Conservation (phyloP, 2,113 vertebrate genomes). For the Drymodes brunneopygia region DNA sequence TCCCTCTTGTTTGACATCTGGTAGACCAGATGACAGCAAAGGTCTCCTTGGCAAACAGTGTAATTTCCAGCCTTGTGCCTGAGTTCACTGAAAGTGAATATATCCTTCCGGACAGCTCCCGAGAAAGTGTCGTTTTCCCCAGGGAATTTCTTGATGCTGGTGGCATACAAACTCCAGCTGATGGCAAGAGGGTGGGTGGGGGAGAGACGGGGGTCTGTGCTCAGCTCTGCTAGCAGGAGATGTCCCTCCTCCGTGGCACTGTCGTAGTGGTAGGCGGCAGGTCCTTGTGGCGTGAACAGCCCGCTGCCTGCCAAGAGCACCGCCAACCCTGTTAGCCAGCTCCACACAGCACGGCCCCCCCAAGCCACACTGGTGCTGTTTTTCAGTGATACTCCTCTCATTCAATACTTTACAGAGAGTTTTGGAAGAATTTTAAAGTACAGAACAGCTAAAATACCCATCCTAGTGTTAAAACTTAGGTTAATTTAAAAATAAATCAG, state of each 20-base stretch:
- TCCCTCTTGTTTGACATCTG: conserved; percentile 37
- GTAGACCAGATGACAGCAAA: conserved; percentile 70
- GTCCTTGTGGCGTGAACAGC: conserved; percentile 21
- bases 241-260: conserved; percentile 36
- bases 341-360: accelerated
- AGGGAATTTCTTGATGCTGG: not conserved
- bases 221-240: conserved; percentile 58
- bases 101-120: conserved; percentile 50
- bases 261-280: conserved; percentile 55
- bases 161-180: conserved; percentile 57
- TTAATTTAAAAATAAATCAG: not conserved
- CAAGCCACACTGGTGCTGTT: accelerated
- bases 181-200: not conserved
- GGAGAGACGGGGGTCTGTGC: not conserved
- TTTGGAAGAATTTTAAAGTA: not conserved
- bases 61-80: conserved; percentile 26
- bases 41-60: conserved; percentile 67
- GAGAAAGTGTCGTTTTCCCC: not conserved
- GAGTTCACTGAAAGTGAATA: conserved; percentile 66
- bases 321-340: not conserved
- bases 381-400: not conserved
- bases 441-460: not conserved
- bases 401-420: accelerated
- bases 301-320: conserved; percentile 57
- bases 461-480: not conserved